phyloP scores from a whole-genome alignment of 2,797 vertebrate genomes.

The Amblyraja radiata region DNA sequence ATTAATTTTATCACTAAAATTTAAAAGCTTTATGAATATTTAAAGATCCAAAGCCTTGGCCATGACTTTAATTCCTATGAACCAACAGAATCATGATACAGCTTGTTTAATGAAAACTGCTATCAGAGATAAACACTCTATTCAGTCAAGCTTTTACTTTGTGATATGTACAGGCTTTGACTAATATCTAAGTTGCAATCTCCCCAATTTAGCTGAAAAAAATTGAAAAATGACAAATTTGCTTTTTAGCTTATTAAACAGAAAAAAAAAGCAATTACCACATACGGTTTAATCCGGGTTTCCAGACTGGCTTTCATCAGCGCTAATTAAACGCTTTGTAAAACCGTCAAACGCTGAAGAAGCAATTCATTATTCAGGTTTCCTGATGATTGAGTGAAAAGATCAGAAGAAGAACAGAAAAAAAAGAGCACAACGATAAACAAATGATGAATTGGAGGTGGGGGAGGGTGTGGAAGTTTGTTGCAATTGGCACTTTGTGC shows the following conservation, averaged over 20 bases:
- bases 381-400: not conserved
- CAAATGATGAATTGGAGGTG: not conserved
- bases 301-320: not conserved
- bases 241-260: conserved; percentile 18
- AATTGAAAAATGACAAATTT: not conserved
- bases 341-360: not conserved
- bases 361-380: not conserved
- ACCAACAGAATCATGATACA: not conserved
- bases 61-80: not conserved
- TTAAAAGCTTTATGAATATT: not conserved
- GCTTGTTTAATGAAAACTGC: not conserved
- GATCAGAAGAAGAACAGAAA: not conserved
- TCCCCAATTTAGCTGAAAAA: not conserved
- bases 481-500: not conserved
- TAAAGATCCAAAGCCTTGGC: not conserved
- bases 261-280: not conserved
- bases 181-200: not conserved
- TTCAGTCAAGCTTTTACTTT: not conserved
- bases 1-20: not conserved
- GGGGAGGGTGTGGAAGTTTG: too few relatives aligned
- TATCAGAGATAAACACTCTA: not conserved
- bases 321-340: not conserved
- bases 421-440: not conserved
- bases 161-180: not conserved
- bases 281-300: not conserved